A percentile compares a stretch with the other conserved stretches of the same genome.
Evolutionary conservation across 2,113 vertebrate species (phyloP).

Genomic region (Fulmarus glacialis): DNA sequence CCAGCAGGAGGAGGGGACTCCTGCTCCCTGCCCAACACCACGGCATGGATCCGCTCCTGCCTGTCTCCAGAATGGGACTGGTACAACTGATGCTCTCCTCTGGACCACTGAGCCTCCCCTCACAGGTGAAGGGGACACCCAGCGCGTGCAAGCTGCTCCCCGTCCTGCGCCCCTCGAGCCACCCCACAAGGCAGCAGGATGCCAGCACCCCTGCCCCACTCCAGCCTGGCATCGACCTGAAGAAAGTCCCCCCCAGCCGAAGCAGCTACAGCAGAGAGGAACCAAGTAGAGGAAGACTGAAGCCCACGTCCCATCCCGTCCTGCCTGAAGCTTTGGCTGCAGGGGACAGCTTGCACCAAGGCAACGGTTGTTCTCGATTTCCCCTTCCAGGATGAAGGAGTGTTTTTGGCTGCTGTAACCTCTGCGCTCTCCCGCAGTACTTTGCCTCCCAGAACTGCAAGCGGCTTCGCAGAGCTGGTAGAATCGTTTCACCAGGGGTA

Average conservation of each 20-base stretch:
- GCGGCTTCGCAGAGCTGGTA: neutral
- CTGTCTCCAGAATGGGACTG: neutral
- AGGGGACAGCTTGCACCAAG: neutral
- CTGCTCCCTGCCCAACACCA: neutral
- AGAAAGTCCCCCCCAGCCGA: neutral
- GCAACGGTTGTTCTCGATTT: rapidly evolving
- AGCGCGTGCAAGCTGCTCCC: rapidly evolving
- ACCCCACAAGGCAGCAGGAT: rapidly evolving
- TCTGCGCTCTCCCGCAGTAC: neutral
- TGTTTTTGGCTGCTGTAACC: neutral
- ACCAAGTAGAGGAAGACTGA: neutral
- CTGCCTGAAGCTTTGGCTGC: neutral
- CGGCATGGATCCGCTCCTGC: rapidly evolving
- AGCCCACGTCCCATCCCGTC: neutral
- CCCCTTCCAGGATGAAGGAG: neutral
- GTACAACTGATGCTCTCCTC: neutral
- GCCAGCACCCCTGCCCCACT: neutral
- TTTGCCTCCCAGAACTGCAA: neutral
- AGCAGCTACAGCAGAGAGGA: neutral
- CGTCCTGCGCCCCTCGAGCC: neutral
- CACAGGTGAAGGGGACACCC: rapidly evolving
- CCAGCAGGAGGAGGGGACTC: neutral
- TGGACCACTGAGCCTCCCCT: neutral
- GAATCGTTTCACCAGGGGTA: neutral
- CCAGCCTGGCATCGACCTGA: neutral